Conservation (phyloP, 2,888 invertebrate species). For the Amphiduros pacificus region DNA sequence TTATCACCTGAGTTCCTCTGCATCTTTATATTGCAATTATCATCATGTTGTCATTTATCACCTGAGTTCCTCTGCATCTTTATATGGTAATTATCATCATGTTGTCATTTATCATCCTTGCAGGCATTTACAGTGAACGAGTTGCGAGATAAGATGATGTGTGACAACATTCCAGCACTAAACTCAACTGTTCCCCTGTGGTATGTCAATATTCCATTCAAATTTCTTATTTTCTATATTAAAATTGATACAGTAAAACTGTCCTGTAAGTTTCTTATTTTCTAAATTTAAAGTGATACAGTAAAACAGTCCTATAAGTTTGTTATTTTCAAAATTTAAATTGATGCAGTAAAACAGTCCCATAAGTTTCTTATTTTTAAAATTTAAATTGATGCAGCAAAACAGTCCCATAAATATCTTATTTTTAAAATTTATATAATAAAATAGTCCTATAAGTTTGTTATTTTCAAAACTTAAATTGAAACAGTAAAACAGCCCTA, state of each 20-base stretch:
- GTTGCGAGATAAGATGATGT: conserved; percentile 22
- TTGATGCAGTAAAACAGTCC: not conserved
- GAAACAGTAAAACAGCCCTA: too few species aligned
- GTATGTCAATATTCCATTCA: not conserved
- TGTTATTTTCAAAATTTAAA: not conserved
- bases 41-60: too few species aligned
- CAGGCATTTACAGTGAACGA: conserved; percentile 29
- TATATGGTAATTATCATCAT: too few species aligned
- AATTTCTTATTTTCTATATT: not conserved
- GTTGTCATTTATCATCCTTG: not conserved
- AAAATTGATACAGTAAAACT: not conserved
- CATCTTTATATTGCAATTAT: too few species aligned
- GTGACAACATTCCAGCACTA: conserved; percentile 1
- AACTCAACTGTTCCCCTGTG: not conserved
- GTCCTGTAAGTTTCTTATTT: not conserved
- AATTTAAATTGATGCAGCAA: not conserved
- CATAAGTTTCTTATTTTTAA: too few species aligned
- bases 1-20: too few species aligned
- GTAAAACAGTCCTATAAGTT: too few species aligned
- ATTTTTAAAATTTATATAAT: too few species aligned
- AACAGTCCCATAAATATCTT: too few species aligned
- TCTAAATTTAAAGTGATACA: not conserved
- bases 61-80: too few species aligned
- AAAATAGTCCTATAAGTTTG: too few species aligned
- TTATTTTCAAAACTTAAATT: too few species aligned